Evolutionary conservation across 2,797 vertebrate species (phyloP), one percentile per base, ranked within the genome.

Genomic region (Sebastes hubbsi): DNA sequence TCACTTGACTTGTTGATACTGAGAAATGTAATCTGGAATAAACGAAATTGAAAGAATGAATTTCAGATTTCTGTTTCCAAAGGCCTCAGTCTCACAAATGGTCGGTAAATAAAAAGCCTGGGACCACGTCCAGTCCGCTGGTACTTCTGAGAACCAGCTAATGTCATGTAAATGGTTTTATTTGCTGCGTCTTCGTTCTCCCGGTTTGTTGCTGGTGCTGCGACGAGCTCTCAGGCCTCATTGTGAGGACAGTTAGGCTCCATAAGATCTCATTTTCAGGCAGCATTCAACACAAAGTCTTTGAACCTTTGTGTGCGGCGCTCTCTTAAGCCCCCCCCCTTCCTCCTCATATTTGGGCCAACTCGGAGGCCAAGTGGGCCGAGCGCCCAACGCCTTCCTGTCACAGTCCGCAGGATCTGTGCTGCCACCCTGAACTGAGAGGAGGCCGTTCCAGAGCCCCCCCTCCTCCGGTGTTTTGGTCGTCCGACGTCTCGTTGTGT

Each of bases 341-440:
- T 72, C 75, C 14, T 4, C 24, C 22, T 87, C 83, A 89, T 90
- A 88, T 86, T 72, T 80, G 81, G 82, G 80, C 70, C 62, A 75
- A 85, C 69, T 82, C 24, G 8, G 54, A 38, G 77, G 89, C 92
- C 87, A 93, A 88, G 86, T 89, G 86, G 91, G 36, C 86, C 27
- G 82, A 16, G 82, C 49, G 80, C 86, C 89, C 91, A 78, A 69
- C 64, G 63, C 76, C 72, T 79, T 74, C 56, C 81, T 84, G 83
- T 87, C 85, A 78, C 81, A 81, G 83, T 75, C 73, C 13, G 58
- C 36, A 36, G 87, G 72, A 68, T 88, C 59, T 81, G 72, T 68
- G 70, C 81, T 80, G 72, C 84, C 75, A 82, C 70, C 76, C 80
- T 69, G 62, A 80, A 56, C 84, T 56, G 42, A 75, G 65, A 29